Evolutionary conservation across 2,797 vertebrate species (phyloP), one percentile per base, ranked within the genome.

Genomic region (Sternarchorhynchus goeldii): DNA sequence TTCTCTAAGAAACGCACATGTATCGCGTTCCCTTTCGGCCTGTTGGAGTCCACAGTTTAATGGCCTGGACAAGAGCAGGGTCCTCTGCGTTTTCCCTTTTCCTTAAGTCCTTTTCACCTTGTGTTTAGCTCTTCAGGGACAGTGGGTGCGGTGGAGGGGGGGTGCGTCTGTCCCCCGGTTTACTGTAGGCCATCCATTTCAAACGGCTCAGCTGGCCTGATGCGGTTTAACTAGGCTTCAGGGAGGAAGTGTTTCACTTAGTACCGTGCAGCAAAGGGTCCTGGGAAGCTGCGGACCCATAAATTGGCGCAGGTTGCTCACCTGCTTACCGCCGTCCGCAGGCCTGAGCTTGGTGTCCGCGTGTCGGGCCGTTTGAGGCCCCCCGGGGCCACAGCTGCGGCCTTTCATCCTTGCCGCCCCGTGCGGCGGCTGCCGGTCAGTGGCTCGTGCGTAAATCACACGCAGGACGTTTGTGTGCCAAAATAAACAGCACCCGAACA

Each of bases 181-280:
- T 69, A 73, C 17, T 32, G 31, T 50, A 81, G 70, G 78, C 83
- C 67, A 73, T 85, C 56, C 55, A 82, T 72, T 83, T 81, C 80
- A 77, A 82, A 77, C 56, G 50, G 73, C 68, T 57, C 75, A 41
- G 64, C 73, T 73, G 68, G 67, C 80, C 75, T 80, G 73, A 87
- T 87, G 83, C 85, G 77, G 70, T 85, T 87, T 88, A 87, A 87
- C 83, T 83, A 69, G 82, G 62, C 86, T 72, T 82, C 41, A 21
- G 85, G 86, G 86, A 88, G 85, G 86, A 87, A 87, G 86, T 82
- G 78, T 87, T 85, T 87, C 81, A 82, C 84, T 85, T 83, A 82
- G 81, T 79, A 56, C 76, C 73, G 36, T 36, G 64, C 65, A 83
- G 78, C 74, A 80, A 83, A 80, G 84, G 83, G 84, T 83, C 83